Evolutionary conservation across 2,888 invertebrate genomes (phyloP).

Genomic region (Nemotelus pantherinus): DNA sequence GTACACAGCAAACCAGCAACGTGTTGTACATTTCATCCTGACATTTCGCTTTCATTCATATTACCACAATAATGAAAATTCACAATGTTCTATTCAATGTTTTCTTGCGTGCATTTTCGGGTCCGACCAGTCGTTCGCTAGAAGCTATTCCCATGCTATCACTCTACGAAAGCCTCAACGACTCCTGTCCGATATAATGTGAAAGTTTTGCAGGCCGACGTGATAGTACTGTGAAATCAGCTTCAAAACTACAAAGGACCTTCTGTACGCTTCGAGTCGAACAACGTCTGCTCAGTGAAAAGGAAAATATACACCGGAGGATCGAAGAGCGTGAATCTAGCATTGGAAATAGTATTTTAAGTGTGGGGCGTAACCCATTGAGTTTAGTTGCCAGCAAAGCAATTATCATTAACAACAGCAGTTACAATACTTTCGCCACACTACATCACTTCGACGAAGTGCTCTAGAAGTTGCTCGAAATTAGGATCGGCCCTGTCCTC

Average conservation of each 20-base stretch:
- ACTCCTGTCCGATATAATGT: conserved; percentile 19
- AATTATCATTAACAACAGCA: conserved; percentile 52
- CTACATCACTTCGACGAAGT: conserved; percentile 35
- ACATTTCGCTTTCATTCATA: conserved; percentile 12
- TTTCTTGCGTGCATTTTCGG: background rate
- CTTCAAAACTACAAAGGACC: conserved; percentile 28
- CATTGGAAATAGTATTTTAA: conserved; percentile 35
- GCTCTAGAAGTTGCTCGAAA: conserved; percentile 15
- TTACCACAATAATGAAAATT: conserved; percentile 34
- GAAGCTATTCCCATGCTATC: background rate
- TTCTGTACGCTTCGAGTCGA: background rate
- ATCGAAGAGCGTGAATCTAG: background rate
- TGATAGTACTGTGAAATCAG: conserved; percentile 27
- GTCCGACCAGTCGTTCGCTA: background rate
- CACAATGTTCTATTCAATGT: conserved; percentile 20
- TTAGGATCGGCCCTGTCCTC: background rate
- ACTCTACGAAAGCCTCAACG: background rate
- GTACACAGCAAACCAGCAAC: background rate
- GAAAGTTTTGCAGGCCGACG: conserved; percentile 19
- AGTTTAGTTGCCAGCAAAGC: conserved; percentile 47
- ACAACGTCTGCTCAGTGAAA: background rate
- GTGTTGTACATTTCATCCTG: conserved; percentile 1
- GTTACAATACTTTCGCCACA: conserved; percentile 51
- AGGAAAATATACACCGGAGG: conserved; percentile 10
- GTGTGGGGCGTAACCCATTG: conserved; percentile 43